These are phyloP conservation scores for Phortica okadai DNA, from an alignment of 2,888 invertebrate species.

Conservation along the genomic window DNA sequence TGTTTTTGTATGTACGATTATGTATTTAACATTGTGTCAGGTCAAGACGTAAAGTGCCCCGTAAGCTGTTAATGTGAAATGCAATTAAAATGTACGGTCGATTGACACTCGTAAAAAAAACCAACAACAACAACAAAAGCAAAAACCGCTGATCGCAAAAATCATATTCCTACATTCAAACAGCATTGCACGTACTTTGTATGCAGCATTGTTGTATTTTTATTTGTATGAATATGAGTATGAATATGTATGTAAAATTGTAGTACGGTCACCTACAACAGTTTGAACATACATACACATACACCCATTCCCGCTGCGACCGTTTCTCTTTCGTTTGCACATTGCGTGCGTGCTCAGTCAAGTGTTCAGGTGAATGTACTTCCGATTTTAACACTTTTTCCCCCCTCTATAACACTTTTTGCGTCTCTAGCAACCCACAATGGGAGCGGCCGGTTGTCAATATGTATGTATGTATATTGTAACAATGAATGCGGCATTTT, in stretches of 20 bases:
- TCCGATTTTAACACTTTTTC: conserved; percentile 59
- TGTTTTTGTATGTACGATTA: neutral
- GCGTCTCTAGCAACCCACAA: neutral
- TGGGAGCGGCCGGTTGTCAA: conserved; percentile 47
- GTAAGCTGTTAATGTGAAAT: conserved; percentile 29
- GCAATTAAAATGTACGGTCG: conserved; percentile 15
- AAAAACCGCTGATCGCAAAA: conserved; percentile 7
- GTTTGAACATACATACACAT: neutral
- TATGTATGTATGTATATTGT: conserved; percentile 40
- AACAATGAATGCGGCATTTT: no score
- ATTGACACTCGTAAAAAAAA: neutral
- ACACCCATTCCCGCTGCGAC: neutral
- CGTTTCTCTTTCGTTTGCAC: neutral
- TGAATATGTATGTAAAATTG: neutral
- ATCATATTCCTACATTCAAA: neutral
- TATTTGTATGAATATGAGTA: neutral
- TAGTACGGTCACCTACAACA: neutral
- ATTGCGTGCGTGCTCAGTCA: conserved; percentile 60
- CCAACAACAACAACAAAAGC: neutral
- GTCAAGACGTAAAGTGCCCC: conserved; percentile 18
- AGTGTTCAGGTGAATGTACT: conserved; percentile 69
- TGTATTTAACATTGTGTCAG: conserved; percentile 24
- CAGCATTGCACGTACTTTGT: neutral
- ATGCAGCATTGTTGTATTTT: neutral
- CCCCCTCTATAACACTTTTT: neutral